Evolutionary conservation across 2,113 vertebrate species (phyloP), one percentile per base, ranked within the genome.

Genomic region (Corythaixoides concolor): DNA sequence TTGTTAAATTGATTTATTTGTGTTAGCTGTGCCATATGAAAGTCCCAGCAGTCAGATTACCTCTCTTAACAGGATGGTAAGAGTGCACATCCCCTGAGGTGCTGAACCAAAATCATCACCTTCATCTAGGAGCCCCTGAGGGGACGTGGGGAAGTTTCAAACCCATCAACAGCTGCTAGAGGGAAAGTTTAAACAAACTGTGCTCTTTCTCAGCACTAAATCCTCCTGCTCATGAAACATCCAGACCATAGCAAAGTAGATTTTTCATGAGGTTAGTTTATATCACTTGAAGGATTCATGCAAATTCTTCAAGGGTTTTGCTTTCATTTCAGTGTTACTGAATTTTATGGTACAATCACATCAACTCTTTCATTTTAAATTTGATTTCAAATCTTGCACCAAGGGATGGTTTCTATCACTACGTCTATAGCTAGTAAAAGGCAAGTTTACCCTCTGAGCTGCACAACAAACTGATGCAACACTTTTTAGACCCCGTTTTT

Each of bases 181-280:
- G n/a, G 67, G 85, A 23, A 88, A 85, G 59, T 93, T 90, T 88
- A 95, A 66, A 76, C 69, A 95, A 91, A 90, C 76, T 49, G 12
- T 69, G 27, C 63, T 56, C 28, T 92, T 92, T 85, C 27, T 80
- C 56, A 88, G 88, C 64, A 85, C 60, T 93, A 74, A 93, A 85
- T 87, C 49, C 55, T 85, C 37, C 76, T 2, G 11, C 47, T 81
- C 5, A 2, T 52, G 72, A 70, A 77, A 70, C 0, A 6, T 60
- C 70, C 26, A 22, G 67, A 47, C 1, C 4, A 83, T 13, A 50
- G 43, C 9, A 21, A 83, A 84, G 82, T 9, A 14, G 35, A 75
- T 92, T 94, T 96, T 94, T 88, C 79, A 41, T 60, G 15, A 90
- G 43, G 59, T 67, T 94, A 67, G 41, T 43, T 43, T 43, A 80